Percentiles rank a stretch among this genome's conserved stretches.
Conservation (phyloP, 2,113 vertebrate species). For the Thamnophis sirtalis region DNA sequence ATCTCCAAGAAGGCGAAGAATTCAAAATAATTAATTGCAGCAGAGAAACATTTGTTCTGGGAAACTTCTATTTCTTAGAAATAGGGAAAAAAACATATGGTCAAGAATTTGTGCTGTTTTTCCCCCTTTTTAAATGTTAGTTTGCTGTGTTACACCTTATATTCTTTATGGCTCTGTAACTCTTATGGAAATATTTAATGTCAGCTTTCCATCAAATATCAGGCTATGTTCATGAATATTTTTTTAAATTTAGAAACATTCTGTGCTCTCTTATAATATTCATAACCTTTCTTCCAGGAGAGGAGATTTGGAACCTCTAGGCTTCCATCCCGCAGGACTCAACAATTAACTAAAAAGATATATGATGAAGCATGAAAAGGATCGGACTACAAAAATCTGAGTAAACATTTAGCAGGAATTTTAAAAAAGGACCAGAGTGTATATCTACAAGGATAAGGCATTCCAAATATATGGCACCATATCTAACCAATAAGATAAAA, state of each 20-base stretch:
- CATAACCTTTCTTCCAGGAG: neutral
- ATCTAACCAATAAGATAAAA: neutral
- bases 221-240: neutral
- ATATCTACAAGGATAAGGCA: neutral
- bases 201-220: neutral
- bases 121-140: neutral
- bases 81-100: neutral
- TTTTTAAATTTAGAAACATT: neutral
- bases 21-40: neutral
- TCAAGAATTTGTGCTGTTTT: neutral
- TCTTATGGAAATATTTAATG: neutral
- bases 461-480: neutral
- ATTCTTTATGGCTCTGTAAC: neutral
- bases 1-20: neutral
- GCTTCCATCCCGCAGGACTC: neutral
- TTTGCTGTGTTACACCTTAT: neutral
- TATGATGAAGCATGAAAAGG: neutral
- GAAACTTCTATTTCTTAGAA: neutral
- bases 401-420: neutral
- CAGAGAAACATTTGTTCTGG: neutral
- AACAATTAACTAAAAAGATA: neutral
- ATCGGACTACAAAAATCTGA: neutral
- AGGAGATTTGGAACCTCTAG: neutral
- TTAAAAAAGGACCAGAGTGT: neutral
- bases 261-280: neutral